Evolutionary conservation across 2,797 vertebrate species (phyloP).

Genomic region (Darevskia mixta): DNA sequence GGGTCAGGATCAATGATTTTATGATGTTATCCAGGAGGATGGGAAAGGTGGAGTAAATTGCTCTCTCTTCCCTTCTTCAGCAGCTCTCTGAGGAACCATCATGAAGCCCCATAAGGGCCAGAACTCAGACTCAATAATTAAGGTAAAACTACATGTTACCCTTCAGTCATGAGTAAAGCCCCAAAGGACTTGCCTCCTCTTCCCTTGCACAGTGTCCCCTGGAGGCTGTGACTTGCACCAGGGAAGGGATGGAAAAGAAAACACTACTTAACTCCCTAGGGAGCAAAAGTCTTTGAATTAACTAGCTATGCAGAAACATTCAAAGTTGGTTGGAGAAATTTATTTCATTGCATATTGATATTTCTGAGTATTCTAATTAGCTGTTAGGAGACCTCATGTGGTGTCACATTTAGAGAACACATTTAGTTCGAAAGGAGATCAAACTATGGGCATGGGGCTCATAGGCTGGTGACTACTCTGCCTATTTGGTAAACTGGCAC

Average conservation of each 20-base stretch:
- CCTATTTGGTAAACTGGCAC: too few relatives aligned
- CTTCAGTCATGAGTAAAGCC: not conserved
- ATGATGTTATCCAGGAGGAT: not conserved
- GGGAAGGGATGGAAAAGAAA: not conserved
- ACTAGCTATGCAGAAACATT: too few relatives aligned
- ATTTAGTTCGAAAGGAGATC: too few relatives aligned
- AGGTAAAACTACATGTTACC: not conserved
- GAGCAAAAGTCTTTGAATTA: too few relatives aligned
- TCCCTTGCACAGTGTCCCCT: not conserved
- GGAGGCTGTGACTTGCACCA: not conserved
- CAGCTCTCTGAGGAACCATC: not conserved
- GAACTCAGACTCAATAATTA: not conserved
- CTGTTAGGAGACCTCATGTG: too few relatives aligned
- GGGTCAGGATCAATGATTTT: not conserved
- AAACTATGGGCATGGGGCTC: too few relatives aligned
- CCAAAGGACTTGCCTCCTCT: not conserved
- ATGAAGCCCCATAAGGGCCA: not conserved
- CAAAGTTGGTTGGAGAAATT: too few relatives aligned
- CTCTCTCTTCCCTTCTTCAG: not conserved
- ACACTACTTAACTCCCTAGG: not conserved
- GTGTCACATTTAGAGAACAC: too few relatives aligned
- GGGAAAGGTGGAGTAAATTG: not conserved
- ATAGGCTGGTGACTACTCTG: too few relatives aligned
- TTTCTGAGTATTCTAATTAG: too few relatives aligned
- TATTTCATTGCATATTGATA: too few relatives aligned